Evolutionary conservation across 2,113 vertebrate species (phyloP).

Genomic region (Pristiophorus japonicus): DNA sequence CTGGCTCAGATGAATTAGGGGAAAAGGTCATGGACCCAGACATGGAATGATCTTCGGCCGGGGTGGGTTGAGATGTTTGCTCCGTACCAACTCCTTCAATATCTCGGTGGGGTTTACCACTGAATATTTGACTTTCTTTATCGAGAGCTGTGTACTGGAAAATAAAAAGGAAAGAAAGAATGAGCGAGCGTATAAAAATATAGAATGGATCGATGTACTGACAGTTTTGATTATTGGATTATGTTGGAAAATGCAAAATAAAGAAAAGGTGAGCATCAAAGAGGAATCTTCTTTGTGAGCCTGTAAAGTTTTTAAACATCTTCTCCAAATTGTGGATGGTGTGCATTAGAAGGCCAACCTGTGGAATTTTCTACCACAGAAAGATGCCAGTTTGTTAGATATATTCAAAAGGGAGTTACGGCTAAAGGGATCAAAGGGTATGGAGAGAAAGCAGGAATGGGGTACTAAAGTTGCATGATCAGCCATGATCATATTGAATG

Average conservation of each 20-base stretch:
- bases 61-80: conserved; percentile 44
- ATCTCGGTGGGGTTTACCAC: conserved; percentile 57
- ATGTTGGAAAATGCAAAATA: conserved; percentile 38
- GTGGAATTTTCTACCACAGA: no score
- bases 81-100: conserved; percentile 45
- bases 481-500: no score
- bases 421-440: no score
- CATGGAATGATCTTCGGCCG: conserved; percentile 45
- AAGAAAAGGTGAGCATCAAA: conserved; percentile 59
- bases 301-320: neutral
- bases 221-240: neutral
- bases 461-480: no score
- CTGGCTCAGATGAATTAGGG: conserved; percentile 49
- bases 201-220: neutral
- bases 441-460: no score
- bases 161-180: conserved; percentile 40
- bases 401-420: no score
- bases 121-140: conserved; percentile 80
- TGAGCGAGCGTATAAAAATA: neutral
- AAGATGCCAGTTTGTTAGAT: no score
- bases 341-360: neutral
- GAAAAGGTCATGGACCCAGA: conserved; percentile 45
- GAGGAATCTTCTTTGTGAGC: neutral
- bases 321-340: neutral
- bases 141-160: conserved; percentile 94